Evolutionary conservation across 2,113 vertebrate genomes (phyloP).

Genomic region (Syngnathus typhle): DNA sequence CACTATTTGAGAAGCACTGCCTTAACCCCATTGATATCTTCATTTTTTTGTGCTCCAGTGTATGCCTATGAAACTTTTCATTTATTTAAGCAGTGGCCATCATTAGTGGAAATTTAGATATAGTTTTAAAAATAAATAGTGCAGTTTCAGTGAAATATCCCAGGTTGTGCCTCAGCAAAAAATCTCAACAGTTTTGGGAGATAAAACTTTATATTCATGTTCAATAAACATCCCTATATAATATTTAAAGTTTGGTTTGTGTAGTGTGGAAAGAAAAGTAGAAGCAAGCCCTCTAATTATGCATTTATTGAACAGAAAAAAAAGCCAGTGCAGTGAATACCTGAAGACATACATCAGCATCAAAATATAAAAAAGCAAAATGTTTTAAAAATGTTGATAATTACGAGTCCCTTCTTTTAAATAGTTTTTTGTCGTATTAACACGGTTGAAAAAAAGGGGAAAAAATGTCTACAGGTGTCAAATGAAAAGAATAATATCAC

Average conservation of each 20-base stretch:
- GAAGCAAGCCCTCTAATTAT: background rate
- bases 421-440: slow-evolving; percentile 6
- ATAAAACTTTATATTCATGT: no score
- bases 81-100: no score
- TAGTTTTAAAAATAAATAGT: no score
- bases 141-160: no score
- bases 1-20: no score
- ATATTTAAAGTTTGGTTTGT: background rate
- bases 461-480: no score
- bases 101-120: no score
- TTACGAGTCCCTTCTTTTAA: slow-evolving; percentile 34
- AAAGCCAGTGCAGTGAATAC: slow-evolving; percentile 20
- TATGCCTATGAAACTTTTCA: no score
- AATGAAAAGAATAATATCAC: background rate
- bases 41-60: no score
- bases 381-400: slow-evolving; percentile 21
- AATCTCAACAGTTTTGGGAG: no score
- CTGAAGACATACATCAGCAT: slow-evolving; percentile 4
- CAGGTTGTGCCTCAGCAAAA: no score
- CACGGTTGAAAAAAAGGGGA: background rate
- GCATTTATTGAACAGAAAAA: background rate
- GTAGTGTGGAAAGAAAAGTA: background rate
- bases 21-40: background rate
- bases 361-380: slow-evolving; percentile 18
- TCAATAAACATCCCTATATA: no score